Evolutionary conservation across 2,888 invertebrate genomes (phyloP).

Genomic region (Yponomeuta malinellus): DNA sequence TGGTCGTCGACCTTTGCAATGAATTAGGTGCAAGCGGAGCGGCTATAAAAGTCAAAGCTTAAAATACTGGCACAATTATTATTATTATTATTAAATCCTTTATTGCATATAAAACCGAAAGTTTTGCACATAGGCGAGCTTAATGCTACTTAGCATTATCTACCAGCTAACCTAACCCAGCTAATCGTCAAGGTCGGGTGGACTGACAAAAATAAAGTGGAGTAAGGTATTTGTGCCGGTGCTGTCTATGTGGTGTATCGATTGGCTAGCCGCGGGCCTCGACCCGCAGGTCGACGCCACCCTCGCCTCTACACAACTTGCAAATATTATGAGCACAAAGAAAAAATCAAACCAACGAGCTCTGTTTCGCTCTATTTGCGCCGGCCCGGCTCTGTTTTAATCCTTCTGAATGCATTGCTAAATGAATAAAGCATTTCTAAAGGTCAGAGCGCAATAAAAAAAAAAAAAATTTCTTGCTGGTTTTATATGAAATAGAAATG

Average conservation of each 20-base stretch:
- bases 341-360: constrained; percentile 22
- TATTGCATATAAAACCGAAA: too few relatives aligned
- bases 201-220: constrained; percentile 5
- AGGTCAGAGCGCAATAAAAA: background rate
- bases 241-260: constrained; percentile 36
- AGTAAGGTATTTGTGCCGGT: background rate
- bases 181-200: background rate
- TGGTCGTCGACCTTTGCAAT: background rate
- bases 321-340: constrained; percentile 40
- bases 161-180: too few relatives aligned
- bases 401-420: background rate
- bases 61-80: constrained; percentile 6
- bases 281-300: constrained; percentile 35
- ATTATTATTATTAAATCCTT: too few relatives aligned
- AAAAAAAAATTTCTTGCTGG: background rate
- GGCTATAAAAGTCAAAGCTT: background rate
- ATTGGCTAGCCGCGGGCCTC: constrained; percentile 37
- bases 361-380: background rate
- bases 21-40: background rate
- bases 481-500: background rate
- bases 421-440: background rate
- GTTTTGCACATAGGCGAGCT: too few relatives aligned
- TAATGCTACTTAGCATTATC: too few relatives aligned
- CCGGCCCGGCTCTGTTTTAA: background rate
- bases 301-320: constrained; percentile 27